These are phyloP conservation scores for Lysandra coridon DNA, from an alignment of 2,888 invertebrate species.

Conservation along the genomic window DNA sequence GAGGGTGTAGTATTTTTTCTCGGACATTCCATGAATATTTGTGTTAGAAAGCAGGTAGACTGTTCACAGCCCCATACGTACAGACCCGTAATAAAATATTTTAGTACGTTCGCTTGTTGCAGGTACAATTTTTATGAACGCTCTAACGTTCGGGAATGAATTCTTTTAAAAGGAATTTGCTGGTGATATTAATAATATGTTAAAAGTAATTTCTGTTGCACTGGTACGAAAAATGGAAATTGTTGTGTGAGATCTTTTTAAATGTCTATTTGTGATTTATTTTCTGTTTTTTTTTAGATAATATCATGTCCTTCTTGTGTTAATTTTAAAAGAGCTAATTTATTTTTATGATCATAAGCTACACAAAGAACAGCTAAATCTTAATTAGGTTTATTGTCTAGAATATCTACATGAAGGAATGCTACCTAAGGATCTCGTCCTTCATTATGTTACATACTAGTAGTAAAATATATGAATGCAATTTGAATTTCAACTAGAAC, in stretches of 20 bases:
- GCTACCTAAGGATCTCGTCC: background rate
- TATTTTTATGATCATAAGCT: background rate
- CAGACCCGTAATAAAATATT: conserved; percentile 28
- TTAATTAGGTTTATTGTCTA: background rate
- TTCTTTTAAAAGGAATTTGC: background rate
- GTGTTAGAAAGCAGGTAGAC: conserved; percentile 40
- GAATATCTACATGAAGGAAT: background rate
- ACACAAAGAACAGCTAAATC: background rate
- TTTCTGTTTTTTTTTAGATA: background rate
- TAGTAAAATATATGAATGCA: background rate
- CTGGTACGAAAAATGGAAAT: background rate
- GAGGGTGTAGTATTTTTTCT: conserved; percentile 60
- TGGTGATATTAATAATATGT: background rate
- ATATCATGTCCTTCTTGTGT: background rate
- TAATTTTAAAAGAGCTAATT: background rate
- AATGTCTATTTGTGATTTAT: background rate
- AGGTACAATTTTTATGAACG: conserved; percentile 16
- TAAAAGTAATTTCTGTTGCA: background rate
- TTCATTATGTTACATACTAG: background rate
- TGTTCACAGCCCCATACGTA: conserved; percentile 16
- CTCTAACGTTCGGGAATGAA: background rate
- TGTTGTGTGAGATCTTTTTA: background rate
- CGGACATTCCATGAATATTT: conserved; percentile 70
- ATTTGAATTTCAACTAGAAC: conserved; percentile 22
- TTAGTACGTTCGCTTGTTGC: conserved; percentile 3